Base-by-base conservation (phyloP, 2,797 vertebrate species). In the Siniperca obscura region DNA sequence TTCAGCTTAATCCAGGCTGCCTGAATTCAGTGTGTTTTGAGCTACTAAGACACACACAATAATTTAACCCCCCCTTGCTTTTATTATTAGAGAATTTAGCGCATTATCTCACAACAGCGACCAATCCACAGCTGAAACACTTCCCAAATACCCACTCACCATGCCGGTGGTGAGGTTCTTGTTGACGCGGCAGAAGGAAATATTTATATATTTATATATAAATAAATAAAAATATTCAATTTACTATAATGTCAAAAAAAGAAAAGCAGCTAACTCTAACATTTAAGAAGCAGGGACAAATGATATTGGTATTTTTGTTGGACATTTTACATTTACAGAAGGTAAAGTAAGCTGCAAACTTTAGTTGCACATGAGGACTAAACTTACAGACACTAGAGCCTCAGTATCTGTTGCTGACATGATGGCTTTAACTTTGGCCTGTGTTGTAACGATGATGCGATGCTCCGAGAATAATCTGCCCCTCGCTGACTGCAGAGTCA, bases 151-250 rank as follows among this genome's bases (percentile, higher is more conserved):
- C 13, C n/a, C 3, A 21, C 90, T 86, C 94, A 99, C 98, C 97
- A 98, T 96, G 94, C 98, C 96, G 0, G 97, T 96, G 92, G 98
- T 99, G 83, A 99, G 97, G 93, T 97, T 99, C 90, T 96, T 97
- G 87, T 98, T 96, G 57, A 99, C 95, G 0, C 96, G 92, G 90
- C 97, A 97, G 94, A 98, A 99, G 6, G 98, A 11, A 30, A 30
- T 30, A 30, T 30, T 3, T 30, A 30, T 30, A 30, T 30, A 30
- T 30, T 30, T 30, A 30, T 30, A 30, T 2, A 30, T 30, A 30
- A 30, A 30, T 30, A 38, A 40, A 9, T 40, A 10, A 40, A 40
- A 40, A 9, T 40, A 9, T 9, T 40, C 8, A 10, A 40, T 40
- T 40, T 40, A 40, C 8, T 40, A 42, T 12, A 12, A 42, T 42